These are phyloP conservation scores for Pterostichus madidus DNA, from an alignment of 2,888 invertebrate species.

Conservation along the genomic window DNA sequence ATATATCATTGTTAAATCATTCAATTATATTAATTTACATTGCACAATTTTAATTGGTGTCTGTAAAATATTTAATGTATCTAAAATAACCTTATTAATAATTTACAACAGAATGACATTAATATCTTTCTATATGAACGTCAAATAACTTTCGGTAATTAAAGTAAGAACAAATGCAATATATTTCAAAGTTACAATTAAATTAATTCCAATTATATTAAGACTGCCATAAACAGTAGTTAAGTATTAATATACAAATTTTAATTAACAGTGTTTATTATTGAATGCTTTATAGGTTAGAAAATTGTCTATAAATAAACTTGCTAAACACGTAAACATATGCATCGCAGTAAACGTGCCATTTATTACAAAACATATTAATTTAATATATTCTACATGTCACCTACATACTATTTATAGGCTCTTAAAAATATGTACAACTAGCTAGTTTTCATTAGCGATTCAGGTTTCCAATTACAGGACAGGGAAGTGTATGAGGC, in stretches of 20 bases:
- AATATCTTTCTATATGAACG: neutral
- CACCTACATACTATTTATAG: constrained; percentile 64
- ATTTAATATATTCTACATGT: constrained; percentile 56
- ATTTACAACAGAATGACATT: neutral
- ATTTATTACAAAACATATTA: constrained; percentile 54
- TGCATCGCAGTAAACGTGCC: constrained; percentile 37
- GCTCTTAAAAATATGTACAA: constrained; percentile 33
- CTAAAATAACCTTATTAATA: neutral
- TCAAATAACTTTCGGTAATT: constrained; percentile 21
- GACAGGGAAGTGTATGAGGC: no score
- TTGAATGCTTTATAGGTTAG: constrained; percentile 45
- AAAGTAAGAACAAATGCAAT: constrained; percentile 17
- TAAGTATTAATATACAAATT: constrained; percentile 32
- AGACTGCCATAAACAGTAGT: constrained; percentile 8
- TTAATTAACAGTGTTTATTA: constrained; percentile 42
- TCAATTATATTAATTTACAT: constrained; percentile 4
- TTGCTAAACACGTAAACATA: constrained; percentile 39
- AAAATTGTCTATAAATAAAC: constrained; percentile 57
- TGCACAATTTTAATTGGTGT: neutral
- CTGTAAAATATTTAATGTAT: constrained; percentile 1
- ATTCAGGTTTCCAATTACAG: constrained; percentile 61
- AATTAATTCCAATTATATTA: neutral
- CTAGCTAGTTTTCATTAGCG: constrained; percentile 50
- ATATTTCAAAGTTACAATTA: constrained; percentile 16
- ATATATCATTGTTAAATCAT: neutral